A percentile compares a stretch with the other conserved stretches of the same genome.
These are phyloP conservation scores for Iguana delicatissima DNA, from an alignment of 2,797 vertebrate genomes.

Conservation along the genomic window DNA sequence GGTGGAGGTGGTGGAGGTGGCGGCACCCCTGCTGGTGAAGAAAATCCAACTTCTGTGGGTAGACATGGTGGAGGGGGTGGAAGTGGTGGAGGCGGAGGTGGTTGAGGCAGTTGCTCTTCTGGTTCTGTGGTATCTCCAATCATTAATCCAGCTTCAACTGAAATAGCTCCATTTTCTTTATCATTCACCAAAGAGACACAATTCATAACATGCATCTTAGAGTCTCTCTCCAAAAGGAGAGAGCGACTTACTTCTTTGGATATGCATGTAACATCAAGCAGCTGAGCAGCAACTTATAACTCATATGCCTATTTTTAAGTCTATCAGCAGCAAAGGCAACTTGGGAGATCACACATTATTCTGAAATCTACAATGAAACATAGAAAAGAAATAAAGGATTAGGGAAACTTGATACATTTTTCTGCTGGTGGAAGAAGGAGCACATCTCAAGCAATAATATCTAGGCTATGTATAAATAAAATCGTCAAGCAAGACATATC, in stretches of 20 bases:
- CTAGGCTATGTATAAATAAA: neutral
- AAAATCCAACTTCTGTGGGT: constrained; percentile 47
- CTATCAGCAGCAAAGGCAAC: constrained; percentile 45
- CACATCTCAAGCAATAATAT: neutral
- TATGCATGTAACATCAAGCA: constrained; percentile 56
- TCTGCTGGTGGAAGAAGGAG: accelerated
- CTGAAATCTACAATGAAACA: constrained; percentile 69
- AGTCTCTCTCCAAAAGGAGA: constrained; percentile 64
- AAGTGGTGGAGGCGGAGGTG: constrained; percentile 54
- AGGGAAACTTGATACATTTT: neutral
- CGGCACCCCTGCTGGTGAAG: constrained; percentile 50
- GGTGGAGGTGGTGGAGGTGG: constrained; percentile 71
- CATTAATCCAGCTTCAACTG: constrained; percentile 78
- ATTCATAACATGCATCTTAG: constrained; percentile 93
- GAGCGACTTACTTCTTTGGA: constrained; percentile 71
- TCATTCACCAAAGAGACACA: constrained; percentile 87
- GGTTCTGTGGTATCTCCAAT: constrained; percentile 71
- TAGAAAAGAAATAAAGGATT: constrained; percentile 30
- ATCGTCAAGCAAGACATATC: neutral
- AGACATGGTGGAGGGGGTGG: constrained; percentile 69
- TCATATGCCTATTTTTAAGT: constrained; percentile 33
- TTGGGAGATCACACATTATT: constrained; percentile 53
- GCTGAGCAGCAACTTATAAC: neutral
- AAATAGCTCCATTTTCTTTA: constrained; percentile 87
- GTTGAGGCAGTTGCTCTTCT: constrained; percentile 33